Percentiles rank a stretch among this genome's conserved stretches.
phyloP scores from a whole-genome alignment of 1,140 invertebrate genomes.

The Cheumatopsyche charites region DNA sequence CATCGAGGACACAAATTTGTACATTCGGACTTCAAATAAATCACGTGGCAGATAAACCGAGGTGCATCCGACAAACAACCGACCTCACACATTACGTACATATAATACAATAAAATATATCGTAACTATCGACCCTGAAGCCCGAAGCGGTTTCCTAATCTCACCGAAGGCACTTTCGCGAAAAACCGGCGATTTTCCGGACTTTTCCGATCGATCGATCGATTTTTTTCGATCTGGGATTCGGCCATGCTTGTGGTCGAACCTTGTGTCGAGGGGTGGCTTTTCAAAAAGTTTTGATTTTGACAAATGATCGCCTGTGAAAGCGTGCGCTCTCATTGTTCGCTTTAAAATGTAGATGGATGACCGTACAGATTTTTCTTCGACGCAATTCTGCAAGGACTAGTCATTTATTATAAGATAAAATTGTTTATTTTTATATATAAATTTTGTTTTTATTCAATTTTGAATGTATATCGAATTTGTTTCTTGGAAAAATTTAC shows the following conservation, averaged over 20 bases:
- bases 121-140: too few relatives aligned
- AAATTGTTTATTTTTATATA: too few relatives aligned
- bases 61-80: neutral
- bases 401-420: neutral
- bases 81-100: too few relatives aligned
- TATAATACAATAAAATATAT: too few relatives aligned
- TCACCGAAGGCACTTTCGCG: neutral
- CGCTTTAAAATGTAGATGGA: constrained; percentile 36
- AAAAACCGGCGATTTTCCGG: neutral
- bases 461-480: too few relatives aligned
- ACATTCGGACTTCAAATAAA: neutral
- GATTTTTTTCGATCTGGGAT: neutral
- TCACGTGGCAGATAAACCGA: neutral
- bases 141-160: neutral
- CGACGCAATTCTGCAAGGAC: neutral
- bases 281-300: constrained; percentile 33
- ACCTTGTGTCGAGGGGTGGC: neutral
- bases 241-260: neutral
- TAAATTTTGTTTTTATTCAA: too few relatives aligned
- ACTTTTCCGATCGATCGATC: neutral
- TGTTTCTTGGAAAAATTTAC: too few relatives aligned
- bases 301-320: constrained; percentile 32
- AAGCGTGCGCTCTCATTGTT: constrained; percentile 37
- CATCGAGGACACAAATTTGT: neutral
- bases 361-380: neutral